Evolutionary conservation across 2,797 vertebrate genomes (phyloP).

Genomic region (Cirrhinus molitorella): DNA sequence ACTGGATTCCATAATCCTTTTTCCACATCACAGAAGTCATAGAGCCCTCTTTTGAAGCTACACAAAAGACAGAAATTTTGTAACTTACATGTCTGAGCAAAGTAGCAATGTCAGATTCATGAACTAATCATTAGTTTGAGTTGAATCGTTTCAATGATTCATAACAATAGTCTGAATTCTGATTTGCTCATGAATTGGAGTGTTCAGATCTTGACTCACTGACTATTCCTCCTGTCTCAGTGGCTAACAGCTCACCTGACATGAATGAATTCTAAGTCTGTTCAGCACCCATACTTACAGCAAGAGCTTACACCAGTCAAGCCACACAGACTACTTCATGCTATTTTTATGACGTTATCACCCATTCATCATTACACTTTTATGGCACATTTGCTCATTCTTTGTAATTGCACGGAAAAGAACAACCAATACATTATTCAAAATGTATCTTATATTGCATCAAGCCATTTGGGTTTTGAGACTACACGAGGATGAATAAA

Average conservation of each 20-base stretch:
- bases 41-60: neutral
- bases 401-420: neutral
- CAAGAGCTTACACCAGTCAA: neutral
- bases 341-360: neutral
- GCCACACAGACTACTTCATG: neutral
- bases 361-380: slow-evolving; percentile 4
- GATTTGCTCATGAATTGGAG: neutral
- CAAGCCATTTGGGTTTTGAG: neutral
- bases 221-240: neutral
- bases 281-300: neutral
- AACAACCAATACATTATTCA: slow-evolving; percentile 5
- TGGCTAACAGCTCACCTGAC: neutral
- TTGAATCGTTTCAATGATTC: neutral
- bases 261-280: neutral
- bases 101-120: neutral
- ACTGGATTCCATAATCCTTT: too few relatives aligned
- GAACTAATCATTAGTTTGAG: neutral
- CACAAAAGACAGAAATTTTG: neutral
- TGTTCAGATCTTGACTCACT: neutral
- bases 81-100: neutral
- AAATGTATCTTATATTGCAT: neutral
- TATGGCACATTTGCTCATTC: neutral
- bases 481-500: slow-evolving; percentile 10
- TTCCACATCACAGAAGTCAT: too few relatives aligned
- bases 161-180: neutral